These are phyloP conservation scores for Danionella cerebrum DNA, from an alignment of 2,113 vertebrate species.

Conservation along the genomic window DNA sequence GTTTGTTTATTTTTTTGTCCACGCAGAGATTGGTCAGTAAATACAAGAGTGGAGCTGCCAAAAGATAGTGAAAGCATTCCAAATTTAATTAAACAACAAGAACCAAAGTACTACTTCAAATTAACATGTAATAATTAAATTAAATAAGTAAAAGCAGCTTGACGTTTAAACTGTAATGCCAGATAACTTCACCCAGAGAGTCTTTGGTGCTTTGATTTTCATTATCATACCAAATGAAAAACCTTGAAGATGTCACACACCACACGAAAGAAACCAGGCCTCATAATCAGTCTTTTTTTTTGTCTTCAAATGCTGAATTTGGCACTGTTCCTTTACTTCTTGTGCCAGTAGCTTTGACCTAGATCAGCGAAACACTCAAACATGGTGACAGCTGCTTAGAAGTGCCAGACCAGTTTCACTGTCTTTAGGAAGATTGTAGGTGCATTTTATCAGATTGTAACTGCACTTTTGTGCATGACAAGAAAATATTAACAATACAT, in stretches of 20 bases:
- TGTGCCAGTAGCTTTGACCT: constrained; percentile 24
- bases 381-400: constrained; percentile 19
- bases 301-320: constrained; percentile 14
- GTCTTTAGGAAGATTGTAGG: not conserved
- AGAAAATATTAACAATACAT: no score
- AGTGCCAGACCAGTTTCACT: not conserved
- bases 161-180: not conserved
- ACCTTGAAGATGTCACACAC: not conserved
- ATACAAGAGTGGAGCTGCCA: not conserved
- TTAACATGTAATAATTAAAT: not conserved
- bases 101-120: not conserved
- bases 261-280: not conserved
- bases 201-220: not conserved
- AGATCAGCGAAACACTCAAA: constrained; percentile 26
- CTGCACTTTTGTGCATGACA: not conserved
- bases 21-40: no score
- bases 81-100: not conserved
- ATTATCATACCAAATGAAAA: not conserved
- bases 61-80: not conserved
- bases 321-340: not conserved
- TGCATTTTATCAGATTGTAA: not conserved
- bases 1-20: no score
- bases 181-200: not conserved
- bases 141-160: not conserved
- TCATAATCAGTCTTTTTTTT: constrained; percentile 1